Evolutionary conservation across 2,888 invertebrate species (phyloP).

Genomic region (Incurvaria masculella): DNA sequence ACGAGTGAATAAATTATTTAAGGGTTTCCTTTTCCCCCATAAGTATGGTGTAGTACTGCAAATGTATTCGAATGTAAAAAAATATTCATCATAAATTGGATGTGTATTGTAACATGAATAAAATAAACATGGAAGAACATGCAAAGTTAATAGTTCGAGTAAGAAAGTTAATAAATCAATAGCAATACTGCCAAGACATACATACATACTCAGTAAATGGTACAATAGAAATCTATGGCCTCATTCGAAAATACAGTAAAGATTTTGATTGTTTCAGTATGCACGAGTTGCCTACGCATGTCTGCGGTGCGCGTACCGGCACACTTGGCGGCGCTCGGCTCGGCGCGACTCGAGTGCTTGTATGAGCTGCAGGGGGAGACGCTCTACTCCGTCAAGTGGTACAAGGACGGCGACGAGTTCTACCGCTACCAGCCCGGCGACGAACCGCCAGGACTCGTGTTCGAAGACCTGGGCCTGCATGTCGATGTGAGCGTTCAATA

Average conservation of each 20-base stretch:
- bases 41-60: too few relatives aligned
- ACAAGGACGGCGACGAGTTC: slow-evolving; percentile 75
- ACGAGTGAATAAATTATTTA: too few relatives aligned
- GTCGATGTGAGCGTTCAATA: slow-evolving; percentile 76
- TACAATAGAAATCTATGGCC: too few relatives aligned
- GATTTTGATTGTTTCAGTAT: slow-evolving; percentile 22
- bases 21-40: too few relatives aligned
- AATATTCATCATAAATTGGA: too few relatives aligned
- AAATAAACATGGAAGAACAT: too few relatives aligned
- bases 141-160: too few relatives aligned
- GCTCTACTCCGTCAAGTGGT: slow-evolving; percentile 76
- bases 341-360: slow-evolving; percentile 66
- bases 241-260: not conserved
- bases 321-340: slow-evolving; percentile 65
- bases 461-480: slow-evolving; percentile 64
- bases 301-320: slow-evolving; percentile 67
- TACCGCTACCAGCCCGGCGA: slow-evolving; percentile 71
- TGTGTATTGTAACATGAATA: too few relatives aligned
- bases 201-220: too few relatives aligned
- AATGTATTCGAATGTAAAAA: too few relatives aligned
- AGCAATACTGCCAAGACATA: too few relatives aligned
- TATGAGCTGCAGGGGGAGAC: slow-evolving; percentile 65
- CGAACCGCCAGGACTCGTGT: slow-evolving; percentile 67
- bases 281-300: slow-evolving; percentile 52
- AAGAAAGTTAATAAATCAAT: too few relatives aligned